These are phyloP conservation scores for Phyllostomus hastatus DNA, from an alignment of 2,113 vertebrate species.

Conservation along the genomic window DNA sequence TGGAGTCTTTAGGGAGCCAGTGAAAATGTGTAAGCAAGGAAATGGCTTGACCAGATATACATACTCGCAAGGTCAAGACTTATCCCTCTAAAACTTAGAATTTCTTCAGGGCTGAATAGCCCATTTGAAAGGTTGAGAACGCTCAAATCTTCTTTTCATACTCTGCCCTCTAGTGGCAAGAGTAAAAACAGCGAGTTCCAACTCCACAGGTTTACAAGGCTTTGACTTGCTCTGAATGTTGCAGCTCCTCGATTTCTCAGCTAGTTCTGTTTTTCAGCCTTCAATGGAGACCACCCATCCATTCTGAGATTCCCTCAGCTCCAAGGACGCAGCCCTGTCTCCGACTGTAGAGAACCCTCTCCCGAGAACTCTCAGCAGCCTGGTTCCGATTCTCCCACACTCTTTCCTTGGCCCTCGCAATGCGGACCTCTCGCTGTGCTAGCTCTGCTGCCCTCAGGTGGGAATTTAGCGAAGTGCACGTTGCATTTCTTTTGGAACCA, in stretches of 20 bases:
- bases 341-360: not conserved
- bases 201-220: not conserved
- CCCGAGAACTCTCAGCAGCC: not conserved
- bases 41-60: not conserved
- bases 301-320: not conserved
- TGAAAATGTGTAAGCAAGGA: conserved; percentile 23
- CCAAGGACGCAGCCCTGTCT: not conserved
- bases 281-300: not conserved
- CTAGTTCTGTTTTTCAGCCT: not conserved
- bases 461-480: not conserved
- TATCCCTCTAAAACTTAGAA: not conserved
- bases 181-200: conserved; percentile 59
- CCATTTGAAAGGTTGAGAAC: not conserved
- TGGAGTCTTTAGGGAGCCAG: not conserved
- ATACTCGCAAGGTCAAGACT: conserved; percentile 7
- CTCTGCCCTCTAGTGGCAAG: conserved; percentile 81
- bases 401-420: not conserved
- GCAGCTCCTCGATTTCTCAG: not conserved
- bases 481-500: not conserved
- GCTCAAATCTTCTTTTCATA: conserved; percentile 47
- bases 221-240: not conserved
- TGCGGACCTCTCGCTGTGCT: not conserved
- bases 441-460: conserved; percentile 33
- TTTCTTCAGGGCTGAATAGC: not conserved
- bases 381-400: not conserved